phyloP scores from a whole-genome alignment of 2,888 invertebrate species.

The Coecobrya sp. region DNA sequence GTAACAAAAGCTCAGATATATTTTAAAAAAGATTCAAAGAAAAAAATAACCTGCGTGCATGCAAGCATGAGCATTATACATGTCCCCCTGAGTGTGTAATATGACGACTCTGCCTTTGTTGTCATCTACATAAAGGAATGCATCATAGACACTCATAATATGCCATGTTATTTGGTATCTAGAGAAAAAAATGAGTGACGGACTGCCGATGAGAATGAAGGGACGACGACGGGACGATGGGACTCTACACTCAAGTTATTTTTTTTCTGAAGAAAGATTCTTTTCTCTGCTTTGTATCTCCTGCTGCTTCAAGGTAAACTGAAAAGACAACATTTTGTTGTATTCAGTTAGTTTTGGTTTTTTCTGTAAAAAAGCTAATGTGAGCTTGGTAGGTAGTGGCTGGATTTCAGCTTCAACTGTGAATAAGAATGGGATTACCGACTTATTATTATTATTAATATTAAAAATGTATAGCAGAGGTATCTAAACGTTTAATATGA shows the following conservation, averaged over 20 bases:
- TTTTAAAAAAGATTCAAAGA: constrained; percentile 31
- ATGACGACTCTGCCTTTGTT: constrained; percentile 61
- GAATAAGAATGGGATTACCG: constrained; percentile 3
- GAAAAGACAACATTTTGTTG: constrained; percentile 67
- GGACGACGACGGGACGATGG: constrained; percentile 13
- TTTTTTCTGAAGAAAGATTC: constrained; percentile 30
- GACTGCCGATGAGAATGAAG: constrained; percentile 41
- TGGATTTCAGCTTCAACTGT: neutral
- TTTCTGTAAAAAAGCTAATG: constrained; percentile 29
- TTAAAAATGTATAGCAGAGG: neutral
- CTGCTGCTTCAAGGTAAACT: constrained; percentile 68
- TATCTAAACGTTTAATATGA: constrained; percentile 13
- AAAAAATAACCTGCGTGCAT: constrained; percentile 37
- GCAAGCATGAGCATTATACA: neutral
- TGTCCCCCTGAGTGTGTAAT: constrained; percentile 63
- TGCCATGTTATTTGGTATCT: constrained; percentile 43
- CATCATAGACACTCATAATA: constrained; percentile 58
- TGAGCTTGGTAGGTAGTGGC: neutral
- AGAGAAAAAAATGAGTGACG: constrained; percentile 61
- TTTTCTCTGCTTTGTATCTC: constrained; percentile 45
- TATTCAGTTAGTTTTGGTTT: constrained; percentile 62
- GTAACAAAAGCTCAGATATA: constrained; percentile 1
- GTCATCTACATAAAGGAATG: constrained; percentile 59
- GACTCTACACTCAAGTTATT: constrained; percentile 19
- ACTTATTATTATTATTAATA: neutral